phyloP scores from a whole-genome alignment of 1,140 invertebrate species.

The Micrasema longulum region DNA sequence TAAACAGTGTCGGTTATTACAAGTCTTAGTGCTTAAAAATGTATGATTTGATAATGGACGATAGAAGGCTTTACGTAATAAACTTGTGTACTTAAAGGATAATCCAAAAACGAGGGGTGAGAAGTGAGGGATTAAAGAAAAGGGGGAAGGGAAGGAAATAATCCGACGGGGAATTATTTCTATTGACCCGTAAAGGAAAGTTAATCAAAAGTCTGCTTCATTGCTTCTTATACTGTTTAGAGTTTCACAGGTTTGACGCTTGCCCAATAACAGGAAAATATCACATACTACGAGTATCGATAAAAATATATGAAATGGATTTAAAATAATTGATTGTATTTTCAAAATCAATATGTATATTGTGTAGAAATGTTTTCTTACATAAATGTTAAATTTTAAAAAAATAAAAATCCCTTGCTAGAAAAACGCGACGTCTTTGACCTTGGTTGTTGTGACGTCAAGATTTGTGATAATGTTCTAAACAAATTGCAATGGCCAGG shows the following conservation, averaged over 20 bases:
- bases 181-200: constrained; percentile 15
- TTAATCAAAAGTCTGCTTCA: constrained; percentile 27
- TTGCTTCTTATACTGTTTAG: background rate
- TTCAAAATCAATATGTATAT: too few relatives aligned
- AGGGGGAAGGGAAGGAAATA: background rate
- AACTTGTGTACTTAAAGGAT: constrained; percentile 33
- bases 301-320: too few relatives aligned
- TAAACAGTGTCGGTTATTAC: constrained; percentile 14
- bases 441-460: too few relatives aligned
- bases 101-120: background rate
- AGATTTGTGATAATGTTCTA: too few relatives aligned
- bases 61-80: constrained; percentile 21
- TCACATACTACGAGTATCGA: too few relatives aligned
- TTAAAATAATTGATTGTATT: too few relatives aligned
- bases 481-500: too few relatives aligned
- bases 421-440: too few relatives aligned
- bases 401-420: too few relatives aligned
- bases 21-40: constrained; percentile 20
- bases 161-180: constrained; percentile 18
- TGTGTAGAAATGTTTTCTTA: too few relatives aligned
- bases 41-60: constrained; percentile 31
- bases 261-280: too few relatives aligned
- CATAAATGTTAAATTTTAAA: too few relatives aligned
- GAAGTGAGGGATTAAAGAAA: background rate
- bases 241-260: background rate